Evolutionary conservation across 2,797 vertebrate genomes (phyloP), one percentile per base, ranked within the genome.

Genomic region (Hydrolagus colliei): DNA sequence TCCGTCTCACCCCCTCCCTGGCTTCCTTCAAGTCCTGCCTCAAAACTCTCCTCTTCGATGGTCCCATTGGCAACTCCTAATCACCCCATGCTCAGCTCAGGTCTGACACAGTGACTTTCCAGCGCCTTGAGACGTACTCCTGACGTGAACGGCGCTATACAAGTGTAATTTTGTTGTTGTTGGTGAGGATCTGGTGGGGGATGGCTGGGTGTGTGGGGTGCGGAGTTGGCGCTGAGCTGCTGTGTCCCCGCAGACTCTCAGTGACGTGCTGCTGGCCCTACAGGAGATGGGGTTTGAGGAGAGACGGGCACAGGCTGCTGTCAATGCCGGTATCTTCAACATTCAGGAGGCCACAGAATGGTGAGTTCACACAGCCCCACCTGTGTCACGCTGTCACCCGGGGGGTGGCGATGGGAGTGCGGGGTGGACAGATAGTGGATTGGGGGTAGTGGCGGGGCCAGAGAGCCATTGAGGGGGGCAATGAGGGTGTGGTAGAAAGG

Each of bases 241-340:
- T 71, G 65, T 71, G 67, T 86, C 61, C 22, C 13, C 2, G 9
- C 41, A 75, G 71, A 86, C 71, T 0, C 14, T 86, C 52, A 35
- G 9, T 72, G 73, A 75, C 18, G 27, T 72, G 14, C 61, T 72
- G 52, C 35, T 73, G 16, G 71, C 78, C 0, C 78, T 82, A 63
- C 72, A 65, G 1, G 85, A 75, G 61, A 86, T 72, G 85, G 73
- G 85, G 7, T 72, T 86, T 61, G 85, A 72, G 71, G 73, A 75
- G 85, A 32, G 27, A 4, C 35, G 20, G 14, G 85, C 72, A 4
- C 71, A 72, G 71, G 73, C 71, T n/a, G 85, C 71, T 3, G 7
- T 72, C 6, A 52, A 72, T 2, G 85, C 73, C 61, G 73, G 85
- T 2, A 75, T 72, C n/a, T 22, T 72, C 71, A 75, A 61, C 61